Evolutionary conservation across 2,888 invertebrate species (phyloP), one percentile per base, ranked within the genome.

Genomic region (Cosmopolites sordidus): DNA sequence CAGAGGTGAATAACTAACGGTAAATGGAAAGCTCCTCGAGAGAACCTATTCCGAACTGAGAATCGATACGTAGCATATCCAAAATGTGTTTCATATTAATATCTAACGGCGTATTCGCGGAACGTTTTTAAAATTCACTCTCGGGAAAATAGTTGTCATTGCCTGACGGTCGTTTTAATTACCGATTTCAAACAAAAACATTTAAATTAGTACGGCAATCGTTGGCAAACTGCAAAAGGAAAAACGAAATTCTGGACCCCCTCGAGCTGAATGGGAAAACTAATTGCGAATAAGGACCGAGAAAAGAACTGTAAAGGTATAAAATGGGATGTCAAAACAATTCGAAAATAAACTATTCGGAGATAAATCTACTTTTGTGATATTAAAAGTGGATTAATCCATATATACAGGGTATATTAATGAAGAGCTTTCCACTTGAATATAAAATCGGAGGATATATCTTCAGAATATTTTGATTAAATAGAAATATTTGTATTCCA

Each of bases 151-250:
- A 33, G 39, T 15, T 39, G 29, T 38, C 39, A 37, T 47, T 16
- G 37, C 17, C 37, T 27, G 18, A 17, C 22, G 45, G 39, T 42
- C 22, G 46, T 27, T 52, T 48, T 52, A 52, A 52, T 52, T 52
- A 52, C 52, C 33, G 47, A 47, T 52, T 52, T 48, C 38, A 16
- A 47, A 52, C 33, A 33, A 33, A 52, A 52, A 52, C 47, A 52
- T 52, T 52, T 52, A 52, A 43, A 52, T 52, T 52, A 52, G 52
- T 46, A 29, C 37, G 33, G 42, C n/a, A 47, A 43, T 46, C 39
- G 22, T 38, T 38, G 16, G 12, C 16, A 22, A 33, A 46, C 14
- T 14, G 22, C 18, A 46, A 38, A 38, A 46, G 27, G 16, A 33
- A 46, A 22, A 46, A 37, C 5, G 12, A 38, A 38, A 46, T 16